A percentile compares a stretch with the other conserved stretches of the same genome.
These are phyloP conservation scores for Melanostigma gelatinosum DNA, from an alignment of 2,113 vertebrate species.

Conservation along the genomic window DNA sequence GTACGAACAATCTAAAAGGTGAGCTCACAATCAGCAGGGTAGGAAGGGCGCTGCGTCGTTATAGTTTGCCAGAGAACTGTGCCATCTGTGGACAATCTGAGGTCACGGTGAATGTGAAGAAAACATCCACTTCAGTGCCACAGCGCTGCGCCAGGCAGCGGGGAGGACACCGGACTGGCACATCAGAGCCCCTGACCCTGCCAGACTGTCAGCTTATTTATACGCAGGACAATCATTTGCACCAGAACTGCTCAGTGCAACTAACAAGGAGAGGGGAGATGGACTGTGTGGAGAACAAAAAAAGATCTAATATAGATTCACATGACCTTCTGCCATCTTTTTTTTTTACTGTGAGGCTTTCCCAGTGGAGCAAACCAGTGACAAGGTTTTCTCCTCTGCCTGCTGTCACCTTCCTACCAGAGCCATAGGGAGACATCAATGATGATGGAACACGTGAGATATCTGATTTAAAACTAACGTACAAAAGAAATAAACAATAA, in stretches of 20 bases:
- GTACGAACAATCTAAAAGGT: not conserved
- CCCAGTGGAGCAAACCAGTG: slow-evolving; percentile 37
- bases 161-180: slow-evolving; percentile 61
- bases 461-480: not conserved
- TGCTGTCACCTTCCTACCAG: slow-evolving; percentile 40
- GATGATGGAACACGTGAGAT: slow-evolving; percentile 10
- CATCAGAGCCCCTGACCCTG: slow-evolving; percentile 69
- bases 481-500: not conserved
- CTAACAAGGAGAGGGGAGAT: slow-evolving; percentile 52
- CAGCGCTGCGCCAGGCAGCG: slow-evolving; percentile 49
- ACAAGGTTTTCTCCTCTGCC: slow-evolving; percentile 39
- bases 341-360: slow-evolving; percentile 26
- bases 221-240: slow-evolving; percentile 71
- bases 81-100: slow-evolving; percentile 62
- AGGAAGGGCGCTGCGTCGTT: slow-evolving; percentile 19
- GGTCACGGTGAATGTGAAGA: slow-evolving; percentile 56
- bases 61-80: slow-evolving; percentile 54
- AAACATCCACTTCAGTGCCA: slow-evolving; percentile 62
- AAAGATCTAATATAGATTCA: slow-evolving; percentile 48
- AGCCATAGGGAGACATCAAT: slow-evolving; percentile 28
- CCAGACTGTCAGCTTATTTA: slow-evolving; percentile 73
- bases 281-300: slow-evolving; percentile 27
- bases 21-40: slow-evolving; percentile 18
- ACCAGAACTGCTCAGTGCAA: slow-evolving; percentile 40
- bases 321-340: slow-evolving; percentile 59